These are phyloP conservation scores for Perca fluviatilis DNA, from an alignment of 2,113 vertebrate species.

Conservation along the genomic window DNA sequence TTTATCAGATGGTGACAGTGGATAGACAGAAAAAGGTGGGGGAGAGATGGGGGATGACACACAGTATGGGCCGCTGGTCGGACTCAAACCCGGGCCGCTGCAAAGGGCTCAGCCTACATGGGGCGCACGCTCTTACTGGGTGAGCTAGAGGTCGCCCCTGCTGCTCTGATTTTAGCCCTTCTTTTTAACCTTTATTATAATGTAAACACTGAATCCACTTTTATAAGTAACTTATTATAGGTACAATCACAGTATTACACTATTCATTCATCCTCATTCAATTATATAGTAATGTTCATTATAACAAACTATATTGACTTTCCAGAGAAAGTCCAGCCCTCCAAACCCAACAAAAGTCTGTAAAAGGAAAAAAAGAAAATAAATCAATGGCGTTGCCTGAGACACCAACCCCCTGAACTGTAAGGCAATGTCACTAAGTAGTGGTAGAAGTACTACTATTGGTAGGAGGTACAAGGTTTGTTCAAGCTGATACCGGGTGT, in stretches of 20 bases:
- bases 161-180: not conserved
- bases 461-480: too few species aligned
- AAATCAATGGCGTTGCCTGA: not conserved
- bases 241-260: not conserved
- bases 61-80: too few species aligned
- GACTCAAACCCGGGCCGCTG: too few species aligned
- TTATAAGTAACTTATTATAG: not conserved
- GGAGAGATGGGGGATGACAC: too few species aligned
- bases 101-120: too few species aligned
- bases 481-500: not conserved
- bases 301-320: not conserved
- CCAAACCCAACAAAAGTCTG: not conserved
- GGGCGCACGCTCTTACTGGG: too few species aligned
- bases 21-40: too few species aligned
- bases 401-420: not conserved
- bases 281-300: not conserved
- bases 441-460: not conserved
- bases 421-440: not conserved
- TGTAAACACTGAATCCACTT: not conserved
- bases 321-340: not conserved
- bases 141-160: too few species aligned
- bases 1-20: too few species aligned
- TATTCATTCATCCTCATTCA: too few species aligned
- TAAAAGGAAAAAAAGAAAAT: too few species aligned
- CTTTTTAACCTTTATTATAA: not conserved